Base-by-base conservation (phyloP, 2,888 invertebrate genomes). In the Sicus ferrugineus region DNA sequence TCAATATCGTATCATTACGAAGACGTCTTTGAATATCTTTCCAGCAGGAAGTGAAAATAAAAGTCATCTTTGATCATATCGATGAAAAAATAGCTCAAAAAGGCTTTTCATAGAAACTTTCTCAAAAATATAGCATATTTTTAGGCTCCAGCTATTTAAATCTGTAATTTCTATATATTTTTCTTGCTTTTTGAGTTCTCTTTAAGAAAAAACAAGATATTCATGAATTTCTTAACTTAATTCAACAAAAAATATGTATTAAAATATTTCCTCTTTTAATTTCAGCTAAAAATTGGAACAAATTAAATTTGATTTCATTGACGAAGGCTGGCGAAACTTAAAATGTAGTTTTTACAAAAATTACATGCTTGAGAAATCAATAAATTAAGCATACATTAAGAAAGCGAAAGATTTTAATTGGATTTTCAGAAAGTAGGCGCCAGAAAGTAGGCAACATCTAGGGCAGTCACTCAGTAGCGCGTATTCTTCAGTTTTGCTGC, bases 381-480 rank as follows among this genome's bases (percentile, higher is more conserved):
- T 38, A 11, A 38, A 9, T 38, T 50, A 6, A 19, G 5, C 5
- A 11, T 50, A 6, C 50, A 19, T 50, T 19, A 6, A 50, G 14
- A 42, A 42, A 42, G 14, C 7, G 14, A 42, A 42, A 42, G 14
- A 42, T 11, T 42, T 42, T 2, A 42, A 42, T 42, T 42, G 42
- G 9, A 42, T 9, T 42, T 3, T 11, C 14, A 38, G n/a, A n/a
- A n/a, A n/a, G n/a, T n/a, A 52, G 14, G 50, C 52, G 31, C 50
- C 50, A 9, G n/a, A 65, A 34, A 26, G 26, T 54, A 54, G 52
- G 54, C 52, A 65, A 64, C 64, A 28, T 6, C 34, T 23, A 26
- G 34, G 19, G 4, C 26, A 21, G 21, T 52, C 21, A 19, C 28
- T n/a, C 54, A 54, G 54, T 34, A 19, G 4, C 11, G 21, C 59